Percentiles rank a stretch among this genome's conserved stretches.
These are phyloP conservation scores for Chaetops frenatus DNA, from an alignment of 2,113 vertebrate genomes.

Conservation along the genomic window DNA sequence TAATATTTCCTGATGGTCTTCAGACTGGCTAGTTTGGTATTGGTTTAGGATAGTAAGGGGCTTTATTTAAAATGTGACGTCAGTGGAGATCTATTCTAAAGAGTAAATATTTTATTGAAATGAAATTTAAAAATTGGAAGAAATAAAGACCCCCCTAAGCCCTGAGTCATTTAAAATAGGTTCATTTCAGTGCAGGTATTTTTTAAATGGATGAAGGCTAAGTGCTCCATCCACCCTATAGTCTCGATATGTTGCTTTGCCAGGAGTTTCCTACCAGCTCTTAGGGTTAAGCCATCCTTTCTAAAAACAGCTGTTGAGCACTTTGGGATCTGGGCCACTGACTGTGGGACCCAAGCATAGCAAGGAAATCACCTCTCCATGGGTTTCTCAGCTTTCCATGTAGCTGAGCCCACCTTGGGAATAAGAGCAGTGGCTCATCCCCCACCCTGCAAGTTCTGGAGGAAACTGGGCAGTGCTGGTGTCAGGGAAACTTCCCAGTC, in stretches of 20 bases:
- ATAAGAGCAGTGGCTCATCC: not conserved
- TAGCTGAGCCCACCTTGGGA: not conserved
- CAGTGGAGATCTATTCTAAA: not conserved
- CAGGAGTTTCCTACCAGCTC: not conserved
- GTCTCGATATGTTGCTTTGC: not conserved
- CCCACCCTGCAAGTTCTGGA: not conserved
- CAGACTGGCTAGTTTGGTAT: not conserved
- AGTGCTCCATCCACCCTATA: not conserved
- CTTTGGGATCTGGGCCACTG: not conserved
- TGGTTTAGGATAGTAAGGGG: not conserved
- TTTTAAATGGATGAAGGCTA: not conserved
- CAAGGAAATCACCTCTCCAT: not conserved
- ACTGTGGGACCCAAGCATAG: not conserved
- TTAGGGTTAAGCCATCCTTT: not conserved
- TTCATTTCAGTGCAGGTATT: not conserved
- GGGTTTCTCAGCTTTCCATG: not conserved
- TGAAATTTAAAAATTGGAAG: not conserved
- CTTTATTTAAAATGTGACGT: not conserved
- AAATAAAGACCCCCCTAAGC: not conserved
- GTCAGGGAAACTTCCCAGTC: not conserved
- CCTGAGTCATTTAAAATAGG: not conserved
- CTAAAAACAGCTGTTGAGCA: not conserved
- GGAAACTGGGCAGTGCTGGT: not conserved
- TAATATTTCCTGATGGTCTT: not conserved
- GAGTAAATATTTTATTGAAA: not conserved